Percentiles rank a stretch among this genome's conserved stretches.
These are phyloP conservation scores for Sarcophaga rosellei DNA, from an alignment of 2,888 invertebrate genomes.

Conservation along the genomic window DNA sequence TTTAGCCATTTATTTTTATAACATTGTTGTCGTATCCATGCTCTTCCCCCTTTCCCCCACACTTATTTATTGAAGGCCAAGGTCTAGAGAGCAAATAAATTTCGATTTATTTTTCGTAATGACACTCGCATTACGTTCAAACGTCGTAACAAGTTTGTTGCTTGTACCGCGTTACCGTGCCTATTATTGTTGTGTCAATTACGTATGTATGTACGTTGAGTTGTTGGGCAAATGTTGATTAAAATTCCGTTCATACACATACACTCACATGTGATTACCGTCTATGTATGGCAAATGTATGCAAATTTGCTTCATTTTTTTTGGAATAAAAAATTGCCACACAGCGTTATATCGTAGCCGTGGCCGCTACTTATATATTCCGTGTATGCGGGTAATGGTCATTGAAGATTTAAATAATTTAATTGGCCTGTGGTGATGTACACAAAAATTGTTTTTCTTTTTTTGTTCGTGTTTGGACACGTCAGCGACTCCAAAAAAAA, in stretches of 20 bases:
- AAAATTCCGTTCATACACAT: conserved; percentile 27
- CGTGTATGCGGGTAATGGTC: background rate
- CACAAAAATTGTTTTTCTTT: background rate
- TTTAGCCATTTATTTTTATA: conserved; percentile 54
- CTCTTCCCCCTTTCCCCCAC: background rate
- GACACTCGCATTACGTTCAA: background rate
- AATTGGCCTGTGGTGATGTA: conserved; percentile 22
- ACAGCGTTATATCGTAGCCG: background rate
- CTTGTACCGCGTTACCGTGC: conserved; percentile 1
- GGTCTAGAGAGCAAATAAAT: conserved; percentile 48
- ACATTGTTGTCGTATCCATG: conserved; percentile 23
- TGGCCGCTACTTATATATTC: background rate
- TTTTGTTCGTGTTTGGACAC: background rate
- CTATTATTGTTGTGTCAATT: background rate
- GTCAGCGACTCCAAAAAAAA: background rate
- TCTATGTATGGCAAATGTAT: conserved; percentile 43
- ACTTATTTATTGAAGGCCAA: conserved; percentile 44
- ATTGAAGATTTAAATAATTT: conserved; percentile 22
- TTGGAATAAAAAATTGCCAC: background rate
- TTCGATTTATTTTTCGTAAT: conserved; percentile 42
- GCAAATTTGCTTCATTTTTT: conserved; percentile 21
- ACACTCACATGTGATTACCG: conserved; percentile 22
- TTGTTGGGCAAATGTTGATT: conserved; percentile 41
- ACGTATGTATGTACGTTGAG: background rate
- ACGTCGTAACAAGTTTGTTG: background rate